Conservation (phyloP, 1,140 invertebrate species). For the Lepidurus packardi region DNA sequence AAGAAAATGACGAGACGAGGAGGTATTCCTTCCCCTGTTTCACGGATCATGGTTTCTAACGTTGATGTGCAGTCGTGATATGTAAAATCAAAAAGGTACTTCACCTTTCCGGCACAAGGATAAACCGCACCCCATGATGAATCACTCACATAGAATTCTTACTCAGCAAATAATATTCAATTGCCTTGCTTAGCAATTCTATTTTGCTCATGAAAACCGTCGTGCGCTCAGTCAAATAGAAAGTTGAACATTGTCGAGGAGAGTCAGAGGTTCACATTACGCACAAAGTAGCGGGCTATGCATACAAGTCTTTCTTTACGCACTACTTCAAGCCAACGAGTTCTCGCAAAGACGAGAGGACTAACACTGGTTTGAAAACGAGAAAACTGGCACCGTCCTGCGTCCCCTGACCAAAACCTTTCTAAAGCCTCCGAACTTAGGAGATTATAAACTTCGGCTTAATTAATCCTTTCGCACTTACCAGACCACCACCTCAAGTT, state of each 20-base stretch:
- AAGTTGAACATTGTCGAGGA: background rate
- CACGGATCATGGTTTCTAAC: background rate
- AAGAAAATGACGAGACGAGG: background rate
- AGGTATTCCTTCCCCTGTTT: background rate
- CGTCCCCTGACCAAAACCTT: slow-evolving; percentile 1
- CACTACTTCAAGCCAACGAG: background rate
- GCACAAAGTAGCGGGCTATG: background rate
- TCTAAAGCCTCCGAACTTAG: background rate
- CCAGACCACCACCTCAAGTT: no score
- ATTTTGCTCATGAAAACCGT: background rate
- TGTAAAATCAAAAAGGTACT: background rate
- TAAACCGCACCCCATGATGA: slow-evolving; percentile 21
- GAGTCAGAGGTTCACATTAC: background rate
- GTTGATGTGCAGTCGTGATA: background rate
- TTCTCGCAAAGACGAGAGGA: background rate
- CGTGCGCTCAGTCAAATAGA: background rate
- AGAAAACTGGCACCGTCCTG: background rate
- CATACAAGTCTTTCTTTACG: background rate
- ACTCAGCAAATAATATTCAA: background rate
- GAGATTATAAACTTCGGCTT: slow-evolving; percentile 1
- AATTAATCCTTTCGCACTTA: background rate
- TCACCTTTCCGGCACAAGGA: slow-evolving; percentile 16
- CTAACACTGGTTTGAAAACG: background rate
- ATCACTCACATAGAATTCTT: background rate
- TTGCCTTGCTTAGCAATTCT: background rate